These are phyloP conservation scores for Apus apus DNA, from an alignment of 2,113 vertebrate species.

Conservation along the genomic window DNA sequence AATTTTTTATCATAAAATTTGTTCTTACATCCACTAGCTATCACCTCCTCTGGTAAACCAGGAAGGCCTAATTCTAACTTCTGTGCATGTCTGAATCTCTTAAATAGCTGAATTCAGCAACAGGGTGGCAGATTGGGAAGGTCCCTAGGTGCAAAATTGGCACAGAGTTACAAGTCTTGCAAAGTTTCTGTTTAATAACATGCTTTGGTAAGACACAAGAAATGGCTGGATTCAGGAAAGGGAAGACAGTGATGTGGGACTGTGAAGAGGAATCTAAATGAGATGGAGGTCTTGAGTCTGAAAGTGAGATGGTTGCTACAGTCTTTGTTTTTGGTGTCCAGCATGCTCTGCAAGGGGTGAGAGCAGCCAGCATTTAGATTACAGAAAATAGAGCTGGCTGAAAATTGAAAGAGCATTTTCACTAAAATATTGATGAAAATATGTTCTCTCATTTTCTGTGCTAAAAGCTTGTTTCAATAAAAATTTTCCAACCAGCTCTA, in stretches of 20 bases:
- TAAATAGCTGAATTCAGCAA: neutral
- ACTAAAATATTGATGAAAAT: slow-evolving; percentile 5
- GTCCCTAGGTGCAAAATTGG: neutral
- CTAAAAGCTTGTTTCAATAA: slow-evolving; percentile 31
- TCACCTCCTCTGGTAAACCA: neutral
- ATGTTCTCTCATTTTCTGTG: neutral
- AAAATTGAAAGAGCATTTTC: neutral
- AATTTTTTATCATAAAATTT: neutral
- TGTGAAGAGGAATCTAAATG: neutral
- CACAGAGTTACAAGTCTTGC: neutral
- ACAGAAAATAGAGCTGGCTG: neutral
- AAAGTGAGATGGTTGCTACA: neutral
- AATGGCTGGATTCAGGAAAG: neutral
- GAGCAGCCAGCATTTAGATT: neutral
- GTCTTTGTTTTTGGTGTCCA: neutral
- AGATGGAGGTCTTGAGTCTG: neutral
- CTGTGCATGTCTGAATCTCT: neutral
- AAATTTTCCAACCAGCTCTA: neutral
- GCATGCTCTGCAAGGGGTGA: neutral
- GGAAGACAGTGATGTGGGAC: neutral
- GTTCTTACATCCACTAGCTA: neutral
- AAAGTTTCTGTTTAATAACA: neutral
- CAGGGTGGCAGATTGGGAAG: neutral
- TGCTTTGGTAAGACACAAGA: neutral
- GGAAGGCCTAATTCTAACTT: neutral